Evolutionary conservation across 2,113 vertebrate species (phyloP).

Genomic region (Mungos mungo): DNA sequence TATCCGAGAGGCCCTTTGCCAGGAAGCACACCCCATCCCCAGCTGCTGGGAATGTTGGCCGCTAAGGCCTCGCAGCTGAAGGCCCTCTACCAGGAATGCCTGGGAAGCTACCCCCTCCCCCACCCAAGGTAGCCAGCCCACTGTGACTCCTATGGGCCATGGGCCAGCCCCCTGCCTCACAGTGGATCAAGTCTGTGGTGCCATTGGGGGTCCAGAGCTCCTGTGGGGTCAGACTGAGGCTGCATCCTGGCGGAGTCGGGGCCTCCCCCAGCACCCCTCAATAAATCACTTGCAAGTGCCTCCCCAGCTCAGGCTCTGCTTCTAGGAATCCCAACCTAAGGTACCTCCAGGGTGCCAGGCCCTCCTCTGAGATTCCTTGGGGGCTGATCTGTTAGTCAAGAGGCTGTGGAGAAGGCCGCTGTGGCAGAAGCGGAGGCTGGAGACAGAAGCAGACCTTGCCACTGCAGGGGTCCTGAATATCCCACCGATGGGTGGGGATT

Average conservation of each 20-base stretch:
- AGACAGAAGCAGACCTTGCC: not conserved
- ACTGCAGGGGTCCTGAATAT: not conserved
- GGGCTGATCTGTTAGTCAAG: not conserved
- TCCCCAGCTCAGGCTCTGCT: not conserved
- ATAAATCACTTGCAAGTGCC: not conserved
- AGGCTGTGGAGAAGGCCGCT: not conserved
- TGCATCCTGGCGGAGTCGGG: fast-evolving
- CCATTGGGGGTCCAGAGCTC: not conserved
- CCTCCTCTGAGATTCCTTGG: not conserved
- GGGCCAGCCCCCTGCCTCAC: not conserved
- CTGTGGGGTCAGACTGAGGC: not conserved
- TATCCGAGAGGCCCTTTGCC: fast-evolving
- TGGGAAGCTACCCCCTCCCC: not conserved
- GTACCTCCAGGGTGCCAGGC: not conserved
- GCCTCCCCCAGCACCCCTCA: not conserved
- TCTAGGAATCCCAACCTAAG: not conserved
- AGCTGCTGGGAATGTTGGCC: not conserved
- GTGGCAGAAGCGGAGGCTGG: not conserved
- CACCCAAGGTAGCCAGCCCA: fast-evolving
- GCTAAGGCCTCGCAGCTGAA: not conserved
- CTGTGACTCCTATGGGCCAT: no score
- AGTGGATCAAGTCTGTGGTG: not conserved
- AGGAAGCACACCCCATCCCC: fast-evolving
- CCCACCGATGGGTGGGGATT: not conserved
- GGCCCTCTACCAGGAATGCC: not conserved